These are phyloP conservation scores for Naja naja DNA, from an alignment of 2,113 vertebrate genomes.

Conservation along the genomic window DNA sequence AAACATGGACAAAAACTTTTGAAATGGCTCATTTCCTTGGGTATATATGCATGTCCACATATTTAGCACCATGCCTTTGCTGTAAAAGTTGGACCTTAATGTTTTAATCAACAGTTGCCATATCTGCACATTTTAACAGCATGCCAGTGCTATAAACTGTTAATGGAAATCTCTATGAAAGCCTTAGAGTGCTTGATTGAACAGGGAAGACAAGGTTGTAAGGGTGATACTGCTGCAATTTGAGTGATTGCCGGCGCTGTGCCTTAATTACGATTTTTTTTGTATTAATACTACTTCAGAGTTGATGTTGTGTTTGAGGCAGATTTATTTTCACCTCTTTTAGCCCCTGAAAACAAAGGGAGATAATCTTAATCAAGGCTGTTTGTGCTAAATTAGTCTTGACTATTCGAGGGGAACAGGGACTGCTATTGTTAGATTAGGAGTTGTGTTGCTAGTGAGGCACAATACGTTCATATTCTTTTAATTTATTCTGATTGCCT, in stretches of 20 bases:
- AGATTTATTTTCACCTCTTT: constrained; percentile 27
- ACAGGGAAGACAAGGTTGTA: neutral
- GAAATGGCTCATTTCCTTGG: neutral
- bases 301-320: neutral
- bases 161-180: constrained; percentile 41
- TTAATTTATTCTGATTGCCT: constrained; percentile 12
- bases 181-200: constrained; percentile 26
- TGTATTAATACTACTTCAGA: neutral
- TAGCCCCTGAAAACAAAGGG: constrained; percentile 17
- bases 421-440: constrained; percentile 5
- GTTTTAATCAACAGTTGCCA: constrained; percentile 34
- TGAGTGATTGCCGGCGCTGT: neutral
- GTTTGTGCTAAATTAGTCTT: neutral
- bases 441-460: neutral
- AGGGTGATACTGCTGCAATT: constrained; percentile 19
- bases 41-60: accelerated
- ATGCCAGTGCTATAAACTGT: constrained; percentile 17
- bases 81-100: constrained; percentile 22
- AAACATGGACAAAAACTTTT: neutral
- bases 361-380: neutral
- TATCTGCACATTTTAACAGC: constrained; percentile 25
- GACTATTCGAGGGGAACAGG: neutral
- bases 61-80: neutral
- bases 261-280: constrained; percentile 20
- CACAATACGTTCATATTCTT: neutral